These are phyloP conservation scores for Stenoptilia bipunctidactyla DNA, from an alignment of 2,888 invertebrate genomes.

Conservation along the genomic window DNA sequence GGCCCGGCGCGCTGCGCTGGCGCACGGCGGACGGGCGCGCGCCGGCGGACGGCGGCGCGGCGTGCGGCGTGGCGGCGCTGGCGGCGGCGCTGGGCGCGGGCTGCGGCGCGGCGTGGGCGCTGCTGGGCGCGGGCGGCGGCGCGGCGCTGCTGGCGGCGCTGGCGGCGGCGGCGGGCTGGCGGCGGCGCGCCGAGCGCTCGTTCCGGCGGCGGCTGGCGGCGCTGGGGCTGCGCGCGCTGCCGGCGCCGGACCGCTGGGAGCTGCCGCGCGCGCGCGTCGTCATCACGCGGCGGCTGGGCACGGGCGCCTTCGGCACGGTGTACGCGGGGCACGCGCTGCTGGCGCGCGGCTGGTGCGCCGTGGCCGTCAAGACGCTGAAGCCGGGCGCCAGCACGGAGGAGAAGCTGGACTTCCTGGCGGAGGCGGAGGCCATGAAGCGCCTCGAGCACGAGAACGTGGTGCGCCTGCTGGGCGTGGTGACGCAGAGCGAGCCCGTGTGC, in stretches of 20 bases:
- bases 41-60: conserved; percentile 78
- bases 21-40: conserved; percentile 65
- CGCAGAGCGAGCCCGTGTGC: conserved; percentile 88
- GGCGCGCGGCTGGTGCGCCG: conserved; percentile 80
- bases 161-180: conserved; percentile 32
- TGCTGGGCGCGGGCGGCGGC: conserved; percentile 26
- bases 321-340: conserved; percentile 91
- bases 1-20: conserved; percentile 77
- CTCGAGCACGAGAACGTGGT: conserved; percentile 93
- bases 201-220: conserved; percentile 38
- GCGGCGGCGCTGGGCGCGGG: conserved; percentile 76
- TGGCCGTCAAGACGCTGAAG: conserved; percentile 92
- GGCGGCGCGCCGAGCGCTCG: conserved; percentile 39
- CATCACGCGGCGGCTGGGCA: conserved; percentile 86
- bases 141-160: conserved; percentile 29
- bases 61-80: conserved; percentile 77
- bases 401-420: conserved; percentile 91
- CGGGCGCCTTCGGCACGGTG: conserved; percentile 94
- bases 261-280: conserved; percentile 86
- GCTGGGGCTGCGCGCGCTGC: conserved; percentile 38
- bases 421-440: conserved; percentile 94
- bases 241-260: conserved; percentile 85
- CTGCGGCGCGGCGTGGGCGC: conserved; percentile 80
- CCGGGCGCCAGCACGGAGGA: conserved; percentile 86
- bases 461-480: conserved; percentile 86